Conservation (phyloP, 2,888 invertebrate species). For the Plagodis pulveraria region DNA sequence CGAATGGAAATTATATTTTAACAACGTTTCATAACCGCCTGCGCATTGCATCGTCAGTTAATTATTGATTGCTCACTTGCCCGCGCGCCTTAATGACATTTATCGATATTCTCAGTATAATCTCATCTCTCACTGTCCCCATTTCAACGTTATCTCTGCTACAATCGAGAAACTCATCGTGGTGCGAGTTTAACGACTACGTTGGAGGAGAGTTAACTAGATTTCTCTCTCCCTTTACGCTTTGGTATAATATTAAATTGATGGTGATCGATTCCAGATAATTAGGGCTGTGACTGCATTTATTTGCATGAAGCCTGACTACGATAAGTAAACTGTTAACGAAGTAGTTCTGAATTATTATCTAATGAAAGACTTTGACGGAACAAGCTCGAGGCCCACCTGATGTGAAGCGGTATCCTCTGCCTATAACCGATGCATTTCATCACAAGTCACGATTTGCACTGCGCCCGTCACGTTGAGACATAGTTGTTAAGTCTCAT, state of each 20-base stretch:
- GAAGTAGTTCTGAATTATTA: background rate
- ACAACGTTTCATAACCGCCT: conserved; percentile 43
- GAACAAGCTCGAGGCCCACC: too few species aligned
- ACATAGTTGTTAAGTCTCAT: too few species aligned
- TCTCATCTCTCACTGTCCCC: conserved; percentile 35
- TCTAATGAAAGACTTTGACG: too few species aligned
- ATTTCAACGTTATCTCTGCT: conserved; percentile 30
- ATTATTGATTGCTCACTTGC: conserved; percentile 40
- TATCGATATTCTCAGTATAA: conserved; percentile 26
- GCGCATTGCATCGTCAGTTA: conserved; percentile 37
- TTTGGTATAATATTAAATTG: background rate
- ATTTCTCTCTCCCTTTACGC: conserved; percentile 21
- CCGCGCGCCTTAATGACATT: conserved; percentile 33
- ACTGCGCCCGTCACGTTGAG: too few species aligned
- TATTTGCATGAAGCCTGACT: background rate
- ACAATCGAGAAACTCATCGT: conserved; percentile 27
- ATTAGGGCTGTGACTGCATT: background rate
- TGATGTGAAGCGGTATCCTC: too few species aligned
- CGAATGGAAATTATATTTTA: conserved; percentile 37
- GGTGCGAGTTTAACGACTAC: conserved; percentile 21
- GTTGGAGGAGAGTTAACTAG: conserved; percentile 30
- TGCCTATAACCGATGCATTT: too few species aligned
- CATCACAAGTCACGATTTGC: too few species aligned
- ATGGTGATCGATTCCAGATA: background rate
- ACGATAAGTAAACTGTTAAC: background rate